These are phyloP conservation scores for Stenodema calcarata DNA, from an alignment of 2,888 invertebrate species.

Conservation along the genomic window DNA sequence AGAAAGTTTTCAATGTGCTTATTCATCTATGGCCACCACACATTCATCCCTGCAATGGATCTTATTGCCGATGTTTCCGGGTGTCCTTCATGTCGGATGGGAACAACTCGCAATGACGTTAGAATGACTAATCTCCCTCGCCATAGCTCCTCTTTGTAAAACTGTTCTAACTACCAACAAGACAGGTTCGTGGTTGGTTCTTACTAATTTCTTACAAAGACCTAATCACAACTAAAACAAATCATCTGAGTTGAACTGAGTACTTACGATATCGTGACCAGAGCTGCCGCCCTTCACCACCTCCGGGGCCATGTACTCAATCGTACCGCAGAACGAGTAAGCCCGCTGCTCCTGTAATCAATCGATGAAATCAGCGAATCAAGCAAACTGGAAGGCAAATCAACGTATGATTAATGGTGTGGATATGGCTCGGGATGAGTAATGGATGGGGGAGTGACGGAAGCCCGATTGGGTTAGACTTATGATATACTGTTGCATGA, in stretches of 20 bases:
- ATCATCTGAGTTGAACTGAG: background rate
- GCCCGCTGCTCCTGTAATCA: slow-evolving; percentile 73
- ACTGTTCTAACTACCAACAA: too few relatives aligned
- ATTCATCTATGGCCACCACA: too few relatives aligned
- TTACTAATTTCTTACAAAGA: background rate
- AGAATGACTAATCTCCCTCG: too few relatives aligned
- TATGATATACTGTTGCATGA: background rate
- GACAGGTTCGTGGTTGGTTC: too few relatives aligned
- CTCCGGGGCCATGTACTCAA: slow-evolving; percentile 97
- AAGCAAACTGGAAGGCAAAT: background rate
- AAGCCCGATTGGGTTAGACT: background rate
- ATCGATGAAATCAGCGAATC: background rate
- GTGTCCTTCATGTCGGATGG: too few relatives aligned
- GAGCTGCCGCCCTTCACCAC: slow-evolving; percentile 79
- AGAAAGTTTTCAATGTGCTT: too few relatives aligned
- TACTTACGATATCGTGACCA: slow-evolving; percentile 94
- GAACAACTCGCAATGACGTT: too few relatives aligned
- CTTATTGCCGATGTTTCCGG: too few relatives aligned
- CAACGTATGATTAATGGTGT: background rate
- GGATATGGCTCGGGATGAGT: background rate
- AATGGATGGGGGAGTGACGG: background rate
- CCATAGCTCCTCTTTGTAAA: too few relatives aligned
- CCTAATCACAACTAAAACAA: background rate
- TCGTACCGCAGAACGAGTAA: slow-evolving; percentile 97
- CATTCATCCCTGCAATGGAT: too few relatives aligned